A percentile compares a stretch with the other conserved stretches of the same genome.
phyloP scores from a whole-genome alignment of 2,113 vertebrate genomes.

The Glaucidium brasilianum region DNA sequence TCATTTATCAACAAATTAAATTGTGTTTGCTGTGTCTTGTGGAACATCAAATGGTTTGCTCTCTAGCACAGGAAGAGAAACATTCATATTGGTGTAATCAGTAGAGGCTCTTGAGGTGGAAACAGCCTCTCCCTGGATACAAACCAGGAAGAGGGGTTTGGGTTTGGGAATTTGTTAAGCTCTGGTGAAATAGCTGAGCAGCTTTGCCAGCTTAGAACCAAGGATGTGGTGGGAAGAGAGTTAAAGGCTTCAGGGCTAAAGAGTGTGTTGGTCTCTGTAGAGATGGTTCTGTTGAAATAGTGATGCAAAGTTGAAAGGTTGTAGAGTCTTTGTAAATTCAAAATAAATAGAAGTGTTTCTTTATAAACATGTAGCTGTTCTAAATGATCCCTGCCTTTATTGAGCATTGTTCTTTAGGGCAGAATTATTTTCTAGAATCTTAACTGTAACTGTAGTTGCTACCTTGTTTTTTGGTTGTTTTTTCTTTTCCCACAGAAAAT shows the following conservation, averaged over 20 bases:
- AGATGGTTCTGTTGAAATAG: background rate
- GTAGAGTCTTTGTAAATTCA: background rate
- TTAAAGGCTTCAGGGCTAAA: background rate
- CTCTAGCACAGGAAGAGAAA: background rate
- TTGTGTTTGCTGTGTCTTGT: background rate
- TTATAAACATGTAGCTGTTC: background rate
- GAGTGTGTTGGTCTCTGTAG: background rate
- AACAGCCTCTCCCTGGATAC: background rate
- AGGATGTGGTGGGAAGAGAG: background rate
- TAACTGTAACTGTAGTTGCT: background rate
- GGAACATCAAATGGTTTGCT: background rate
- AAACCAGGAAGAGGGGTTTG: background rate
- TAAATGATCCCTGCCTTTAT: background rate
- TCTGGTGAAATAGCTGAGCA: background rate
- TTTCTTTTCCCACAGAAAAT: background rate
- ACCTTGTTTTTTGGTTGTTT: background rate
- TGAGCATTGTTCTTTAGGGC: background rate
- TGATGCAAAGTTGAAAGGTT: background rate
- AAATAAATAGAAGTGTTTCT: background rate
- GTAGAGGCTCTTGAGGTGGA: background rate
- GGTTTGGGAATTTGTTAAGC: background rate
- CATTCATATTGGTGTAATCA: fast-evolving
- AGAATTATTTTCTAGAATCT: background rate
- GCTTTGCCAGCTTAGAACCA: background rate
- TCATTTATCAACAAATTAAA: background rate